Evolutionary conservation across 2,113 vertebrate species (phyloP).

Genomic region (Solenodon paradoxus): DNA sequence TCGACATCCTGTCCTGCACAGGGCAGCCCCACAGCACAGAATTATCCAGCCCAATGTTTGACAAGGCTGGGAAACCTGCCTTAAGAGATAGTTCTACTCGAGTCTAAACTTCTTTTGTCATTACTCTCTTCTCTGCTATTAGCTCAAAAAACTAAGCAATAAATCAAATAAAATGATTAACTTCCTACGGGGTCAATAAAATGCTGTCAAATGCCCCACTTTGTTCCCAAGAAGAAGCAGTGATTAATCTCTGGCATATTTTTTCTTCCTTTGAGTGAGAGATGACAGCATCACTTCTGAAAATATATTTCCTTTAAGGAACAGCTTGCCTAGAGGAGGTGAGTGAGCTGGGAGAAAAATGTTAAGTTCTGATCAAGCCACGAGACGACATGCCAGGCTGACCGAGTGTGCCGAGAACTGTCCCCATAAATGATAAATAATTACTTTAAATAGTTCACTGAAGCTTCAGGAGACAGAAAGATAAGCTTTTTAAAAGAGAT

Average conservation of each 20-base stretch:
- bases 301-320: background rate
- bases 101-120: background rate
- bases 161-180: conserved; percentile 33
- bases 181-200: background rate
- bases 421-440: background rate
- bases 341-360: background rate
- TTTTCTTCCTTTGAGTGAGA: conserved; percentile 11
- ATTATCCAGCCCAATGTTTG: too few relatives aligned
- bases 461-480: background rate
- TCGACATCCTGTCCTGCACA: too few relatives aligned
- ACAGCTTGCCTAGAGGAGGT: background rate
- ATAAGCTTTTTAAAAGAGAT: background rate
- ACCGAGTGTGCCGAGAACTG: background rate
- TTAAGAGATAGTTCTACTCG: background rate
- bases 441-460: background rate
- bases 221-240: background rate
- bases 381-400: background rate
- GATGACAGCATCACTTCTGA: background rate
- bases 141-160: background rate
- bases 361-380: background rate
- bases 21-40: background rate
- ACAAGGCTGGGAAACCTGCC: background rate
- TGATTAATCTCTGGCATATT: background rate
- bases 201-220: background rate
- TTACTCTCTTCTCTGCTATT: background rate